Evolutionary conservation across 2,113 vertebrate species (phyloP).

Genomic region (Tauraco erythrolophus): DNA sequence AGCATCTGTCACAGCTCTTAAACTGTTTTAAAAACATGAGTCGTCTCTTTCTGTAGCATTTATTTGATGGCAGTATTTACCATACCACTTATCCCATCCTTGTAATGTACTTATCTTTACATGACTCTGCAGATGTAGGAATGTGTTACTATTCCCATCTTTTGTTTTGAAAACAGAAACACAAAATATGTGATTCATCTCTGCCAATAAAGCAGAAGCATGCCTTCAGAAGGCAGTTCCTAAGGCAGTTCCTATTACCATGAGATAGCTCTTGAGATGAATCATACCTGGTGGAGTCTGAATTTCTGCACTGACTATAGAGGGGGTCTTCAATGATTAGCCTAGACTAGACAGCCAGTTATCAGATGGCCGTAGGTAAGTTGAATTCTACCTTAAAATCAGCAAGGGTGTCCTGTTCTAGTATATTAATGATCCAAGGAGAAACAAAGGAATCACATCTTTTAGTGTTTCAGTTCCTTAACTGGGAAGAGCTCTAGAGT

Average conservation of each 20-base stretch:
- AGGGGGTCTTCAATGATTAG: not conserved
- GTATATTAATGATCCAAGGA: not conserved
- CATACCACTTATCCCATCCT: not conserved
- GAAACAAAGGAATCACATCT: not conserved
- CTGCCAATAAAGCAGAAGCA: not conserved
- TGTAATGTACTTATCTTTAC: not conserved
- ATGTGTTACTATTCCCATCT: not conserved
- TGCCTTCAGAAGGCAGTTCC: not conserved
- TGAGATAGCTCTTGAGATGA: not conserved
- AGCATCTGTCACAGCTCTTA: not conserved
- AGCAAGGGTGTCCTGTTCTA: not conserved
- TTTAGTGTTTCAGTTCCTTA: not conserved
- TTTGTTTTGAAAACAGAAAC: not conserved
- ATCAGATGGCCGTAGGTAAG: not conserved
- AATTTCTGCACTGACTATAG: not conserved
- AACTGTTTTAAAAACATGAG: not conserved
- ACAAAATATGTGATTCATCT: not conserved
- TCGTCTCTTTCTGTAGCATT: not conserved
- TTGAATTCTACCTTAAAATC: not conserved
- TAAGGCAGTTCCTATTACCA: not conserved
- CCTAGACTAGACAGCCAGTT: not conserved
- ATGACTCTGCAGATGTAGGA: not conserved
- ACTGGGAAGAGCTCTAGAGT: not conserved
- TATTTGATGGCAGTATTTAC: not conserved
- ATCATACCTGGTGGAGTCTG: not conserved